A percentile compares a stretch with the other conserved stretches of the same genome.
phyloP scores from a whole-genome alignment of 1,140 invertebrate genomes.

The Polypedilum vanderplanki region DNA sequence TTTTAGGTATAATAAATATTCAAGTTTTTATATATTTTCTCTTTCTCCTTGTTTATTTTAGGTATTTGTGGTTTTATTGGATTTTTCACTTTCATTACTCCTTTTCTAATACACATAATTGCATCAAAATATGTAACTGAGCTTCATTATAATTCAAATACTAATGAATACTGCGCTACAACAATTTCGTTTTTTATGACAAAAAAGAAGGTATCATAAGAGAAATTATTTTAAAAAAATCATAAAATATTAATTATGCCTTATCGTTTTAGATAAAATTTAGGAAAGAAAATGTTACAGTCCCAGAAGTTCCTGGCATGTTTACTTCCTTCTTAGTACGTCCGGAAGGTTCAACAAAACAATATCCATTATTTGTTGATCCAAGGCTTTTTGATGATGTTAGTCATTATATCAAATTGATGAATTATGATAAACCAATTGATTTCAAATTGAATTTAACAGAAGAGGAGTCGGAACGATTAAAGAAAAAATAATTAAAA shows the following conservation, averaged over 20 bases:
- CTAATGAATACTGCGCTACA: conserved; percentile 60
- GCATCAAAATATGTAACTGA: conserved; percentile 79
- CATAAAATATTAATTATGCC: conserved; percentile 28
- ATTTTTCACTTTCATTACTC: conserved; percentile 75
- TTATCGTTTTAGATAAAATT: conserved; percentile 60
- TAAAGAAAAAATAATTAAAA: too few species aligned
- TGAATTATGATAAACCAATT: conserved; percentile 86
- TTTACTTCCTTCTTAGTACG: conserved; percentile 71
- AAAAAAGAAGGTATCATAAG: conserved; percentile 51
- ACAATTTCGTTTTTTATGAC: conserved; percentile 59
- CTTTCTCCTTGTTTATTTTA: too few species aligned
- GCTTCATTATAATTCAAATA: conserved; percentile 60
- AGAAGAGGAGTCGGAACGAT: conserved; percentile 31
- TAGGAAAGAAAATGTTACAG: conserved; percentile 62
- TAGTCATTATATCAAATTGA: conserved; percentile 70
- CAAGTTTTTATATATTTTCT: too few species aligned
- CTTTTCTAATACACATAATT: conserved; percentile 70
- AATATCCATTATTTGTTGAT: conserved; percentile 67
- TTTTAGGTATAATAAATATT: conserved; percentile 55
- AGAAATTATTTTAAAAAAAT: background rate
- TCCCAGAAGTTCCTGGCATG: conserved; percentile 71
- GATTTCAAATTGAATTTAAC: conserved; percentile 59
- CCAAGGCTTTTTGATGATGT: conserved; percentile 58
- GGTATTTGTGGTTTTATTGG: conserved; percentile 58
- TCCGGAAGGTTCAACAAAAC: conserved; percentile 39